phyloP scores from a whole-genome alignment of 2,797 vertebrate genomes.

The Numenius phaeopus region DNA sequence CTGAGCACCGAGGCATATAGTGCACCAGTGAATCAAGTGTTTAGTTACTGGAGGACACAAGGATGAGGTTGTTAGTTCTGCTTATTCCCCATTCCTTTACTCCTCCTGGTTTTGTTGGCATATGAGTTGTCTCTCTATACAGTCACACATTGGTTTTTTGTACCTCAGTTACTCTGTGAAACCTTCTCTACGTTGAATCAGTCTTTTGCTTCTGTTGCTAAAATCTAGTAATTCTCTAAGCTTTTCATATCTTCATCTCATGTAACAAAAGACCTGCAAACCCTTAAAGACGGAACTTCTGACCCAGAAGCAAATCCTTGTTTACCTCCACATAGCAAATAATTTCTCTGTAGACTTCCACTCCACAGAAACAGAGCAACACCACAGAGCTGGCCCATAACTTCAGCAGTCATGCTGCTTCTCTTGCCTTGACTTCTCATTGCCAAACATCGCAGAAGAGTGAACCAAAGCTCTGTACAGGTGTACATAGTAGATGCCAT shows the following conservation, averaged over 20 bases:
- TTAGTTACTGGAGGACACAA: not conserved
- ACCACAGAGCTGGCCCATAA: not conserved
- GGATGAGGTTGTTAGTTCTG: not conserved
- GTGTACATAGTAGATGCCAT: no score
- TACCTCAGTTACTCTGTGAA: slow-evolving; percentile 8
- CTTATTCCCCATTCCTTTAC: not conserved
- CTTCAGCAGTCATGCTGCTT: not conserved
- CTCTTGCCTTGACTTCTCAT: not conserved
- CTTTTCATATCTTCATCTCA: not conserved
- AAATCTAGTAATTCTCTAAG: slow-evolving; percentile 34
- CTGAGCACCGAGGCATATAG: not conserved
- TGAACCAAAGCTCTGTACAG: not conserved
- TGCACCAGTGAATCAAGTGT: not conserved
- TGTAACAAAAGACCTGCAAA: not conserved
- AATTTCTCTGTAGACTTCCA: not conserved
- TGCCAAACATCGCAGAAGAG: not conserved
- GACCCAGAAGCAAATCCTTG: not conserved
- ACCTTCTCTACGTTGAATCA: not conserved
- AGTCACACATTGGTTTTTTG: slow-evolving; percentile 9
- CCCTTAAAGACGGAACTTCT: not conserved
- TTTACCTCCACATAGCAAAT: not conserved
- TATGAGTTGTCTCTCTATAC: slow-evolving; percentile 5
- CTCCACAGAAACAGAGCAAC: not conserved
- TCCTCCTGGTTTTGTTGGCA: not conserved
- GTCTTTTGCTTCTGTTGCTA: not conserved